Evolutionary conservation across 2,888 invertebrate species (phyloP).

Genomic region (Cosmia pyralina): DNA sequence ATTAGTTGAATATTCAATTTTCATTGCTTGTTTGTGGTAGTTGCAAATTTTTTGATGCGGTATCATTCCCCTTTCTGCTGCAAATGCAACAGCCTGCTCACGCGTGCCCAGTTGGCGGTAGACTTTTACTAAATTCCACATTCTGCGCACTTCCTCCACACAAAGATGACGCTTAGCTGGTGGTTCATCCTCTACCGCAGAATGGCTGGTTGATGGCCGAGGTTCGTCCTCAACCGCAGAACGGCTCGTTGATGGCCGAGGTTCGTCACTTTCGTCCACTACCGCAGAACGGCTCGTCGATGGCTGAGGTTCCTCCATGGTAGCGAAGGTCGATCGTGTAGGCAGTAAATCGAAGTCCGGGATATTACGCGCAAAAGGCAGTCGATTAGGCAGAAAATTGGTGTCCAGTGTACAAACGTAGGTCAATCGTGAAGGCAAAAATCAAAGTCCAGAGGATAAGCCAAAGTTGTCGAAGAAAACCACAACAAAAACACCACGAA

Average conservation of each 20-base stretch:
- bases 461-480: background rate
- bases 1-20: background rate
- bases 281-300: no score
- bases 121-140: background rate
- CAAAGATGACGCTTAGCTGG: background rate
- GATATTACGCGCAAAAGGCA: background rate
- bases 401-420: conserved; percentile 3
- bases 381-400: background rate
- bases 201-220: no score
- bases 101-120: background rate
- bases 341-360: background rate
- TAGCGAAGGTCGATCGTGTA: no score
- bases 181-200: background rate
- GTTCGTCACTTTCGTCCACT: no score
- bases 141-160: background rate
- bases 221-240: no score
- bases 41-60: background rate
- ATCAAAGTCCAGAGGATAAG: background rate
- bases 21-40: background rate
- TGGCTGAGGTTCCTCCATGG: no score
- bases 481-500: background rate
- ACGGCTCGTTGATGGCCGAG: no score
- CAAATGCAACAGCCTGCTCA: background rate
- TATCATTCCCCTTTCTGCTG: conserved; percentile 6
- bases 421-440: background rate